These are phyloP conservation scores for Pogonomyrmex californicus DNA, from an alignment of 1,140 invertebrate genomes.

Conservation along the genomic window DNA sequence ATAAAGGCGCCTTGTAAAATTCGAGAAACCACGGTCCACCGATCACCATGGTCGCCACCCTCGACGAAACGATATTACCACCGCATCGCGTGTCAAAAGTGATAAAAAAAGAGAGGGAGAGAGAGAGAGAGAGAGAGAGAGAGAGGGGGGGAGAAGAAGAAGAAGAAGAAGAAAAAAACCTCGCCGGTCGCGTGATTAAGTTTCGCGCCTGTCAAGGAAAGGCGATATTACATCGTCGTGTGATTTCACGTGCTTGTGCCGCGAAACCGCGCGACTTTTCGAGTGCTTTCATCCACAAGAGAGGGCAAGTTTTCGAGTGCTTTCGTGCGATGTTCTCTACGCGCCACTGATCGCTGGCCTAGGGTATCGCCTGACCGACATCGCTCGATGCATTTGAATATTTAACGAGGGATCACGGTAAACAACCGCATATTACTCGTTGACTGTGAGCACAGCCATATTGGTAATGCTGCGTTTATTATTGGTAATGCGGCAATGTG, in stretches of 20 bases:
- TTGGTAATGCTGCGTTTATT: conserved; percentile 45
- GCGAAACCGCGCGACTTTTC: conserved; percentile 22
- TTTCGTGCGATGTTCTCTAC: conserved; percentile 39
- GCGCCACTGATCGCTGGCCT: conserved; percentile 15
- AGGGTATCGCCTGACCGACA: background rate
- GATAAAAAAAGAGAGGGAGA: background rate
- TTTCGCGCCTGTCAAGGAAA: conserved; percentile 54
- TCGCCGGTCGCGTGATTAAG: conserved; percentile 50
- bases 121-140: background rate
- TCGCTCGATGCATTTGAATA: conserved; percentile 70
- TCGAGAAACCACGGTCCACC: conserved; percentile 42
- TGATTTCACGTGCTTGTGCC: conserved; percentile 33
- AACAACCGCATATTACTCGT: conserved; percentile 54
- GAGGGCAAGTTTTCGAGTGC: conserved; percentile 49
- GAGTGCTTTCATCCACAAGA: conserved; percentile 22
- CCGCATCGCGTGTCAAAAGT: conserved; percentile 51
- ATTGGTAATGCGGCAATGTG: conserved; percentile 27
- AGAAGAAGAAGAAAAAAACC: background rate
- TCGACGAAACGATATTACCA: conserved; percentile 38
- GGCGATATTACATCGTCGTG: conserved; percentile 42
- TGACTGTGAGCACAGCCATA: conserved; percentile 31
- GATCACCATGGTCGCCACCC: conserved; percentile 43
- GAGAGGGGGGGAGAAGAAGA: background rate
- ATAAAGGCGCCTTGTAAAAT: conserved; percentile 34
- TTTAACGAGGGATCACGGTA: conserved; percentile 73